Conservation (phyloP, 30 jellyfish, hydroid and myxozoan species). For the Aurelia aurita region DNA sequence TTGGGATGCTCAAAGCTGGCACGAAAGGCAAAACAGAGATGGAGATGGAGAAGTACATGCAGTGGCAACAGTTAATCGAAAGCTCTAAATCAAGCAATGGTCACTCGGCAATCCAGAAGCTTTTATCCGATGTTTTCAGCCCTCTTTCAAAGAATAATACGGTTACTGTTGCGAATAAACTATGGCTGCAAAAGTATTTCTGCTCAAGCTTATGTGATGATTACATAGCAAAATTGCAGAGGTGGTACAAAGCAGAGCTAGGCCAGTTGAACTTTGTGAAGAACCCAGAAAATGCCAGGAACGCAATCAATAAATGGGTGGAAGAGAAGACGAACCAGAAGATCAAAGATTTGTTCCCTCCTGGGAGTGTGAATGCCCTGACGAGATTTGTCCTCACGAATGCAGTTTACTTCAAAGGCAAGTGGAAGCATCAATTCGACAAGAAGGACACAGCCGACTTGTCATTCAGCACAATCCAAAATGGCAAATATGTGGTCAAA, state of each 20-base stretch:
- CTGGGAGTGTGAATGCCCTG: conserved; percentile 43
- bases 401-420: conserved; percentile 76
- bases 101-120: conserved; percentile 33
- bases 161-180: conserved; percentile 67
- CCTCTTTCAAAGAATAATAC: conserved; percentile 26
- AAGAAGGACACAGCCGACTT: conserved; percentile 14
- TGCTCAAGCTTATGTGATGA: conserved; percentile 17
- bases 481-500: conserved; percentile 3
- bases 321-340: conserved; percentile 60
- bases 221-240: conserved; percentile 18
- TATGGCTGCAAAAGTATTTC: conserved; percentile 74
- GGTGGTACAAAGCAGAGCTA: conserved; percentile 32
- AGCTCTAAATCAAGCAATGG: conserved; percentile 14
- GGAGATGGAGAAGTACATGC: conserved; percentile 55
- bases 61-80: conserved; percentile 44
- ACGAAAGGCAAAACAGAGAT: conserved; percentile 46
- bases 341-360: conserved; percentile 57
- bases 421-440: conserved; percentile 66
- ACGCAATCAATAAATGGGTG: conserved; percentile 74
- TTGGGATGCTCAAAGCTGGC: conserved; percentile 77
- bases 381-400: conserved; percentile 69
- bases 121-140: conserved; percentile 28
- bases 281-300: conserved; percentile 45
- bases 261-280: conserved; percentile 53
- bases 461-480: neutral